A percentile compares a stretch with the other conserved stretches of the same genome.
These are phyloP conservation scores for human DNA, from an alignment of 2,113 vertebrate species.

Conservation along the genomic window DNA sequence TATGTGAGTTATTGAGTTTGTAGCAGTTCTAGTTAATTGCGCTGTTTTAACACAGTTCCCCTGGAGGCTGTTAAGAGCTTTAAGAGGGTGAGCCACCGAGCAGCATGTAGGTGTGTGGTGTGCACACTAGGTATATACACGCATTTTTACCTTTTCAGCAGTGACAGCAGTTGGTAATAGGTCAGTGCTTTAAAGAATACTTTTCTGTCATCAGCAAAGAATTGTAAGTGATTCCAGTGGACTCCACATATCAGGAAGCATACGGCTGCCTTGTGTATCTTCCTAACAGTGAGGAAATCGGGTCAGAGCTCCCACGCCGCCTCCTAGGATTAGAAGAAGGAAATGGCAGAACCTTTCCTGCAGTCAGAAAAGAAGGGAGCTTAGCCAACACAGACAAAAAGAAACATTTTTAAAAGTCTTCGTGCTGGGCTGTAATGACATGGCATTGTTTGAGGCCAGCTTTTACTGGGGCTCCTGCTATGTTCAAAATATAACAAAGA, in stretches of 20 bases:
- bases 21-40: constrained; percentile 80
- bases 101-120: background rate
- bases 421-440: background rate
- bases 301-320: background rate
- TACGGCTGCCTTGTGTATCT: background rate
- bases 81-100: background rate
- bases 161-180: constrained; percentile 43
- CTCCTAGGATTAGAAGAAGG: background rate
- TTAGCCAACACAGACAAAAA: background rate
- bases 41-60: constrained; percentile 74
- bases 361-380: background rate
- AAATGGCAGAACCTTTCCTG: background rate
- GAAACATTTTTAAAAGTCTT: background rate
- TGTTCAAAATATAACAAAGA: background rate
- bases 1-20: constrained; percentile 82
- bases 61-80: constrained; percentile 70
- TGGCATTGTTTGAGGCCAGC: background rate
- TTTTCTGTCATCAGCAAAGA: constrained; percentile 14
- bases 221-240: background rate
- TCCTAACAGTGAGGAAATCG: background rate
- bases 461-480: background rate
- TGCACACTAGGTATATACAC: background rate
- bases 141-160: background rate
- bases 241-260: background rate
- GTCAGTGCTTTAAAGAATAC: constrained; percentile 44